Conservation (phyloP, 2,888 invertebrate species). For the Ecliptopera silaceata region DNA sequence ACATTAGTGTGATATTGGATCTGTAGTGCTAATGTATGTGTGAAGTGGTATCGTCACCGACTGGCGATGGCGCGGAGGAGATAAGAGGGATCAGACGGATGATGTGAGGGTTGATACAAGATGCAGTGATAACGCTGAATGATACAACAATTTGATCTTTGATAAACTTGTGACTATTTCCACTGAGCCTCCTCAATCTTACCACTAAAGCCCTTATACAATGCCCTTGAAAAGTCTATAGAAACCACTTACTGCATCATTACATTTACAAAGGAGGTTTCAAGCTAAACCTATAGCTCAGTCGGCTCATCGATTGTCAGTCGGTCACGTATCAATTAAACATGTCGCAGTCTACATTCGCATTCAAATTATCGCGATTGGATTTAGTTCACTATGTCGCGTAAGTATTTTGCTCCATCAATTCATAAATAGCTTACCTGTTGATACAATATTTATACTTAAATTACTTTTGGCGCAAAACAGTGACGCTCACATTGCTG, state of each 20-base stretch:
- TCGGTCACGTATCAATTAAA: too few species aligned
- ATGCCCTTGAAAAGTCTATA: background rate
- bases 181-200: background rate
- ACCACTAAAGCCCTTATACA: background rate
- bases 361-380: too few species aligned
- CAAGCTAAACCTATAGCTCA: too few species aligned
- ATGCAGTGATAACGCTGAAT: constrained; percentile 15
- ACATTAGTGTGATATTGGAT: constrained; percentile 68
- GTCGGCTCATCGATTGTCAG: too few species aligned
- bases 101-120: constrained; percentile 9
- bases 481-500: too few species aligned
- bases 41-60: constrained; percentile 45
- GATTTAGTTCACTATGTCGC: too few species aligned
- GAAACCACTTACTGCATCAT: background rate
- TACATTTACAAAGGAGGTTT: too few species aligned
- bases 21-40: constrained; percentile 57
- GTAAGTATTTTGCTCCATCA: too few species aligned
- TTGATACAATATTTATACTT: too few species aligned
- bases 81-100: constrained; percentile 17
- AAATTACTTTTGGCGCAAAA: too few species aligned
- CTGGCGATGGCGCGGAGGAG: constrained; percentile 25
- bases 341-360: too few species aligned
- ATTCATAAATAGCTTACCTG: too few species aligned
- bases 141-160: constrained; percentile 6
- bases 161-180: constrained; percentile 11